These are phyloP conservation scores for Hucho hucho DNA, from an alignment of 2,113 vertebrate genomes.

Conservation along the genomic window DNA sequence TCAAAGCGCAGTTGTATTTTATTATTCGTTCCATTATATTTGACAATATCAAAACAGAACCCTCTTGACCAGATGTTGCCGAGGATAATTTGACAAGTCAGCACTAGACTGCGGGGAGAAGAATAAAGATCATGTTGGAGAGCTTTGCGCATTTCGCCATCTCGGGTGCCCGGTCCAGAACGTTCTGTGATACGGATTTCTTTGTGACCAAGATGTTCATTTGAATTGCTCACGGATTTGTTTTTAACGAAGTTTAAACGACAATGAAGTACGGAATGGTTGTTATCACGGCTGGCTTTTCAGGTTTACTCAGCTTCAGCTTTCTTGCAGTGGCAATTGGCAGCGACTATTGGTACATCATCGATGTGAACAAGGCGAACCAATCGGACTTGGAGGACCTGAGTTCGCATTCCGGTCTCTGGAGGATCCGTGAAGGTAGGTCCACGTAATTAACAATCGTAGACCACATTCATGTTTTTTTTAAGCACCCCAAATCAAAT, in stretches of 20 bases:
- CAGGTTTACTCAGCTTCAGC: constrained; percentile 73
- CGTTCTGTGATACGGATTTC: not conserved
- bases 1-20: no score
- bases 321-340: constrained; percentile 73
- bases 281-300: constrained; percentile 70
- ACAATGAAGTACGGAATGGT: constrained; percentile 67
- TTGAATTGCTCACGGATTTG: not conserved
- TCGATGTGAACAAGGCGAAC: constrained; percentile 71
- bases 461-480: no score
- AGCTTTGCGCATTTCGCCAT: constrained; percentile 52
- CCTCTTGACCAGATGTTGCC: no score
- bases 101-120: constrained; percentile 1
- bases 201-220: not conserved
- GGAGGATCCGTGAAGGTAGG: constrained; percentile 73
- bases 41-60: no score
- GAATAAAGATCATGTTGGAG: constrained; percentile 10
- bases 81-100: no score
- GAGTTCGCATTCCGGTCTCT: constrained; percentile 73
- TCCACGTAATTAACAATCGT: not conserved
- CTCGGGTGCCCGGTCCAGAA: constrained; percentile 14
- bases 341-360: constrained; percentile 81
- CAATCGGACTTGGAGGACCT: constrained; percentile 57
- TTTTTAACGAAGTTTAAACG: not conserved
- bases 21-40: no score
- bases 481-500: no score